Evolutionary conservation across 2,797 vertebrate species (phyloP).

Genomic region (Protonibea diacanthus): DNA sequence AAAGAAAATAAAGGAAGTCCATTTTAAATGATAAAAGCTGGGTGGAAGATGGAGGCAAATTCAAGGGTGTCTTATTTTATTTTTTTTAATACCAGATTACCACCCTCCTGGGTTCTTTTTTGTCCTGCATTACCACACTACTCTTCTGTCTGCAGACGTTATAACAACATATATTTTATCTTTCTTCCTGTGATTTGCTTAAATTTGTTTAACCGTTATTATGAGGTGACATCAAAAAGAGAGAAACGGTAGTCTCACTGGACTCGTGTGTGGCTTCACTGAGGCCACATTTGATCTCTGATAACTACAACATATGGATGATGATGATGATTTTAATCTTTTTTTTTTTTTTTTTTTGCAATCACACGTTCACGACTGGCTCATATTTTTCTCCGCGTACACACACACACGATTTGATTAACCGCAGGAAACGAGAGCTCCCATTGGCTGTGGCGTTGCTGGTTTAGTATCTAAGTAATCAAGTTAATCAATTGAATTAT

Average conservation of each 20-base stretch:
- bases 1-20: conserved; percentile 62
- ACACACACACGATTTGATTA: not conserved
- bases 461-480: not conserved
- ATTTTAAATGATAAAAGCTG: conserved; percentile 77
- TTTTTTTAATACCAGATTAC: conserved; percentile 54
- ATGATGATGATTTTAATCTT: not conserved
- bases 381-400: not conserved
- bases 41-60: conserved; percentile 60
- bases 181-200: conserved; percentile 26
- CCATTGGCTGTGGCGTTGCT: conserved; percentile 12
- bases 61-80: conserved; percentile 43
- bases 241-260: not conserved
- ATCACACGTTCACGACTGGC: not conserved
- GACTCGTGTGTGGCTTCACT: not conserved
- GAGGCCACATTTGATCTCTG: not conserved
- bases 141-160: conserved; percentile 50
- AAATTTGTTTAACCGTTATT: conserved; percentile 30
- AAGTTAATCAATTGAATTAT: conserved; percentile 5
- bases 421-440: conserved; percentile 10
- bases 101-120: conserved; percentile 21
- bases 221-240: conserved; percentile 5
- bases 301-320: not conserved
- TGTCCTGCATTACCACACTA: conserved; percentile 14
- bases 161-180: not conserved
- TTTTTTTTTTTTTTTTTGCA: not conserved